phyloP scores from a whole-genome alignment of 2,888 invertebrate genomes.

The Desoria tigrina region DNA sequence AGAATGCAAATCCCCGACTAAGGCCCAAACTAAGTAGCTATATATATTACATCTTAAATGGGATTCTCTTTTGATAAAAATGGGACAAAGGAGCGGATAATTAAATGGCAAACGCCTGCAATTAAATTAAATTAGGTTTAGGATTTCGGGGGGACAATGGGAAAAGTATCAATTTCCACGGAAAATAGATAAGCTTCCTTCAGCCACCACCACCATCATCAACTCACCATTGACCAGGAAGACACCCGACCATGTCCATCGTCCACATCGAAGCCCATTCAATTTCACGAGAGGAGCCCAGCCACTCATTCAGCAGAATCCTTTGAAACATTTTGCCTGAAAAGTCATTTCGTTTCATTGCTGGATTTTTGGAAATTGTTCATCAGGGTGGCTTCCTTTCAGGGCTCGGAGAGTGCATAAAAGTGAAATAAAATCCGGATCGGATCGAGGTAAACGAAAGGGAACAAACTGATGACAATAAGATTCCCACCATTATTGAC shows the following conservation, averaged over 20 bases:
- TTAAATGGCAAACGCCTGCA: constrained; percentile 3
- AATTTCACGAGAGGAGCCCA: background rate
- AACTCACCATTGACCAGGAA: no score
- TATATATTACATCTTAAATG: no score
- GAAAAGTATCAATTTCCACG: constrained; percentile 9
- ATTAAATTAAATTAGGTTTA: constrained; percentile 2
- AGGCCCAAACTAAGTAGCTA: no score
- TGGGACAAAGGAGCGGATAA: background rate
- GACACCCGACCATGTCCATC: no score
- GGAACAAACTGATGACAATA: constrained; percentile 44
- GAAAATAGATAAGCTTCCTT: background rate
- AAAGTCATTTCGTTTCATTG: no score
- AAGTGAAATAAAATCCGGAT: constrained; percentile 30
- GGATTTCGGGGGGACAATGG: background rate
- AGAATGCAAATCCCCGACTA: no score
- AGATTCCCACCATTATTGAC: constrained; percentile 49
- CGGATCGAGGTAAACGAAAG: constrained; percentile 25
- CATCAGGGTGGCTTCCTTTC: constrained; percentile 10
- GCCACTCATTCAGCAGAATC: background rate
- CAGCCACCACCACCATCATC: no score
- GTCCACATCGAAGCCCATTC: background rate
- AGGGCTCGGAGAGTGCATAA: constrained; percentile 18
- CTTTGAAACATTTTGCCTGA: background rate
- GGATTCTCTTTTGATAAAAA: background rate
- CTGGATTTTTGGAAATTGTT: constrained; percentile 2